Evolutionary conservation across 2,113 vertebrate species (phyloP).

Genomic region (Nibea coibor): DNA sequence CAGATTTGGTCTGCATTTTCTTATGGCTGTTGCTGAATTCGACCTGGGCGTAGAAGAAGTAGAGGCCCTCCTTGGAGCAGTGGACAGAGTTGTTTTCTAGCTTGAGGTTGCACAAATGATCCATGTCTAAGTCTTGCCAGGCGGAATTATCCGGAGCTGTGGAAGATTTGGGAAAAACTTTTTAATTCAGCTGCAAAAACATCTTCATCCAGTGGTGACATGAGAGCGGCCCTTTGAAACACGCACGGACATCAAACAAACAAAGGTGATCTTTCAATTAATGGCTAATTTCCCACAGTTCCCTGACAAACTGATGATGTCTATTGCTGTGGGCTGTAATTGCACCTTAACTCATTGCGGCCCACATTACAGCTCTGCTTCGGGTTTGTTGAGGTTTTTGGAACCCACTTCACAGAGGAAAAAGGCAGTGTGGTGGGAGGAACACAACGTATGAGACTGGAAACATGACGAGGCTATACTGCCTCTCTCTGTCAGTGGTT

Average conservation of each 20-base stretch:
- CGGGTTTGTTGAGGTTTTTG: slow-evolving; percentile 50
- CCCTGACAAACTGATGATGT: slow-evolving; percentile 1
- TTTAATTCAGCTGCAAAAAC: background rate
- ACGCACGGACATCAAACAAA: background rate
- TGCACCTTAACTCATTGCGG: background rate
- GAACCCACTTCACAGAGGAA: slow-evolving; percentile 64
- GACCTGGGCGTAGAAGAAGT: slow-evolving; percentile 76
- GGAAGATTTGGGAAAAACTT: background rate
- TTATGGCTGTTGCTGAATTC: background rate
- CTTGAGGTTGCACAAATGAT: slow-evolving; percentile 1
- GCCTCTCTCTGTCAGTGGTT: background rate
- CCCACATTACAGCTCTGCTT: slow-evolving; percentile 47
- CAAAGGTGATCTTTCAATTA: slow-evolving; percentile 10
- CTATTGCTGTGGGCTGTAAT: slow-evolving; percentile 40
- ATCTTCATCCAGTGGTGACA: too few relatives aligned
- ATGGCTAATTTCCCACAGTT: slow-evolving; percentile 5
- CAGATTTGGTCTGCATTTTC: fast-evolving
- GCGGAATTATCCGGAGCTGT: fast-evolving
- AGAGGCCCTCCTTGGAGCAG: slow-evolving; percentile 23
- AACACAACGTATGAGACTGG: slow-evolving; percentile 19
- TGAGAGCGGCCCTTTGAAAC: slow-evolving; percentile 15
- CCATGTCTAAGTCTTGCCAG: fast-evolving
- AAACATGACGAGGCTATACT: slow-evolving; percentile 50
- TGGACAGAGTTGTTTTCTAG: slow-evolving; percentile 32
- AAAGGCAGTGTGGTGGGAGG: slow-evolving; percentile 42